A percentile compares a stretch with the other conserved stretches of the same genome.
phyloP scores from a whole-genome alignment of 2,113 vertebrate species.

The Anhinga rufa region DNA sequence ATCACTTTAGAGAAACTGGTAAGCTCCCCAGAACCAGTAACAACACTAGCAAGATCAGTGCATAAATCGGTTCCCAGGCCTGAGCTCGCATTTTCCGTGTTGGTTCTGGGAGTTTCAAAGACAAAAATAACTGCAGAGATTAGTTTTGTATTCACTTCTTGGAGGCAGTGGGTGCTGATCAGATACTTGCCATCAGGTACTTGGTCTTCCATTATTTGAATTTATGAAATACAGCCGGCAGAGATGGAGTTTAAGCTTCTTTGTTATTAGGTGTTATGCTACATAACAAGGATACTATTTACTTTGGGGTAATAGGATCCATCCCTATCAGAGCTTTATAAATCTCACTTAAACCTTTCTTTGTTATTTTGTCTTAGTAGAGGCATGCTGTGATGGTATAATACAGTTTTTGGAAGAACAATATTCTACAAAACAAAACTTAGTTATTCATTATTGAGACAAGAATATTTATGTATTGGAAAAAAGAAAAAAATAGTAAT shows the following conservation, averaged over 20 bases:
- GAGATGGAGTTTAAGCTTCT: neutral
- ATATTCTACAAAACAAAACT: neutral
- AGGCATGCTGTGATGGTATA: neutral
- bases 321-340: neutral
- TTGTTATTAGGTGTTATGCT: neutral
- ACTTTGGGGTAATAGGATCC: neutral
- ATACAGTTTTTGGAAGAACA: neutral
- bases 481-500: neutral
- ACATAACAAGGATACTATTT: neutral
- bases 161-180: neutral
- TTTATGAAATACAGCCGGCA: neutral
- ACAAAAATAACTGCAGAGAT: neutral
- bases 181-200: neutral
- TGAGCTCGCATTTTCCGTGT: neutral
- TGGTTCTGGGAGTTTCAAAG: neutral
- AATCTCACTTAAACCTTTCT: neutral
- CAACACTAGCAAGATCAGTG: neutral
- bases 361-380: neutral
- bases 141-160: neutral
- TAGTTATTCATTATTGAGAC: neutral
- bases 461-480: neutral
- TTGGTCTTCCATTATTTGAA: neutral
- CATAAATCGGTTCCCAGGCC: too few species aligned
- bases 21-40: neutral
- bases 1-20: neutral